These are phyloP conservation scores for Sphaerophoria rueppellii DNA, from an alignment of 2,888 invertebrate species.

Conservation along the genomic window DNA sequence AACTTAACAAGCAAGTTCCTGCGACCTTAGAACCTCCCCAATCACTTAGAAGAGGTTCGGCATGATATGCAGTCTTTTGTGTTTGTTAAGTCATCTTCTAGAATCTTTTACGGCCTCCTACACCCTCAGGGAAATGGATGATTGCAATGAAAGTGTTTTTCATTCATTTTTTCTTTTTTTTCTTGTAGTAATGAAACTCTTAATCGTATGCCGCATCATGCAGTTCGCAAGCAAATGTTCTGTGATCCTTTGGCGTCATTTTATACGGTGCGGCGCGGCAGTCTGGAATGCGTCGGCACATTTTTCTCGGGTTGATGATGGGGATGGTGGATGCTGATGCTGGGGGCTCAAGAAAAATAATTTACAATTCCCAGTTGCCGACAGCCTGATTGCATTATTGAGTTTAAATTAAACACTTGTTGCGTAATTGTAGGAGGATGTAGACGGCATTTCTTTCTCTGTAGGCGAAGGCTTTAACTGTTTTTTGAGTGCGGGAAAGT, in stretches of 20 bases:
- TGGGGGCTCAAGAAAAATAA: conserved; percentile 29
- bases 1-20: no score
- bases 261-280: no score
- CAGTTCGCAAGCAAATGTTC: no score
- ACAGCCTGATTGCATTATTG: conserved; percentile 57
- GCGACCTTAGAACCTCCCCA: conserved; percentile 17
- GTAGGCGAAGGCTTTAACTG: not conserved
- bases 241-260: no score
- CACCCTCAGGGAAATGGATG: not conserved
- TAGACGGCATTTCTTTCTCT: not conserved
- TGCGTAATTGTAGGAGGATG: conserved; percentile 10
- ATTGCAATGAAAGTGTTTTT: conserved; percentile 15
- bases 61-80: conserved; percentile 19
- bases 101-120: not conserved
- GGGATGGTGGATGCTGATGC: not conserved
- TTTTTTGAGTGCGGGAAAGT: not conserved
- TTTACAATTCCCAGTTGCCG: conserved; percentile 54
- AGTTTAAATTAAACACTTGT: conserved; percentile 65
- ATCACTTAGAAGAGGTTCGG: not conserved
- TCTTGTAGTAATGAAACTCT: not conserved
- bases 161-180: not conserved
- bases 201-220: not conserved
- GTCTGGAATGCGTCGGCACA: no score
- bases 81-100: conserved; percentile 26
- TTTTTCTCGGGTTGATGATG: not conserved